Evolutionary conservation across 2,113 vertebrate genomes (phyloP).

Genomic region (Marcusenius ussheri): DNA sequence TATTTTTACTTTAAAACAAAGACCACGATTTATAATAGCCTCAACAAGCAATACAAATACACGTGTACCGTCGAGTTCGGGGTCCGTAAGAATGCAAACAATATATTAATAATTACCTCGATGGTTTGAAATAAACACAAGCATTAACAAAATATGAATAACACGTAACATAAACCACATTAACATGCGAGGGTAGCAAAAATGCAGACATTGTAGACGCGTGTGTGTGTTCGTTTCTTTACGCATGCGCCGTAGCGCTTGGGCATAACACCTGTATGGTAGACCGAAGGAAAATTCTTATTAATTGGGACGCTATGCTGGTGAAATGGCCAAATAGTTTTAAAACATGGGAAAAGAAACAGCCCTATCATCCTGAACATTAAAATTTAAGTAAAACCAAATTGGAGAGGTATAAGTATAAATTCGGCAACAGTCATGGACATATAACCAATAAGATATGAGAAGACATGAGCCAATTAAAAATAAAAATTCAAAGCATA

Average conservation of each 20-base stretch:
- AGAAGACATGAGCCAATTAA: background rate
- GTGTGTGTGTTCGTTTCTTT: background rate
- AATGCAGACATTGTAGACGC: background rate
- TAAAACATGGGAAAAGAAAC: background rate
- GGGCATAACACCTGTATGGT: background rate
- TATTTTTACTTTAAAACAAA: background rate
- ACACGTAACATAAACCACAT: background rate
- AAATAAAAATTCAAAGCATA: background rate
- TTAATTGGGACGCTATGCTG: background rate
- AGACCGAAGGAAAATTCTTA: background rate
- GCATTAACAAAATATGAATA: background rate
- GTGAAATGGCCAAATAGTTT: background rate
- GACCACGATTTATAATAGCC: background rate
- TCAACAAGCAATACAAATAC: background rate
- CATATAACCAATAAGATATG: background rate
- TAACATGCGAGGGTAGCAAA: background rate
- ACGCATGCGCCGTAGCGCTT: background rate
- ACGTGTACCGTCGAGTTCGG: background rate
- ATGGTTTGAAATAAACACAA: background rate
- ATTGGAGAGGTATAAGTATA: background rate
- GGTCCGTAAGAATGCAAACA: background rate
- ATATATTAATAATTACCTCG: background rate
- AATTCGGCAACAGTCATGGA: background rate
- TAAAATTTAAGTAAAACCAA: background rate
- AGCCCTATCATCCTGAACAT: background rate